Evolutionary conservation across 2,113 vertebrate species (phyloP), one percentile per base, ranked within the genome.

Genomic region (Nanger granti): DNA sequence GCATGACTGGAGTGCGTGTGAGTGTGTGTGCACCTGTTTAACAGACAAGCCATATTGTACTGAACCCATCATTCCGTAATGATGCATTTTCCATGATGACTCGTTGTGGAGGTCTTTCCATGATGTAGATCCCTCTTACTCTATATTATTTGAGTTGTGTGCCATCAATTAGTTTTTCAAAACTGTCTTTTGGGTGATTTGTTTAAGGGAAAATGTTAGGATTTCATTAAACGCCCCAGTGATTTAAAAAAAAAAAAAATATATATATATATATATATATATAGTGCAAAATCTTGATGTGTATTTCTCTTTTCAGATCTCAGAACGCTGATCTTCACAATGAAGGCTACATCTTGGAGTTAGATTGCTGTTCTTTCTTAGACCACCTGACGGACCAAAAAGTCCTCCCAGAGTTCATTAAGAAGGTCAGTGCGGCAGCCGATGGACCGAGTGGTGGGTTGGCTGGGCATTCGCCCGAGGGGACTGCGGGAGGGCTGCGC

Each of bases 361-460:
- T 99, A 98, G 99, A 99, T 96, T 98, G 99, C 90, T 99, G 99
- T 95, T 99, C 99, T 96, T 99, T 99, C 92, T 98, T 99, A 0
- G 99, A 99, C 84, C 99, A 99, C 80, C 98, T 99, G 98, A 98
- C 99, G 95, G 99, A 99, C 98, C 98, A 99, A 8, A 99, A 99
- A 98, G 99, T 99, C 98, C 99, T 99, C 98, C 99, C 99, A 91
- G 99, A 99, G 98, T 99, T 99, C 96, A 98, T 99, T 97, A 99
- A 99, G 97, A 99, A 99, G 99, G 99, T 99, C 98, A 99, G 99
- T 97, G 82, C 28, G n/a, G 29, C 44, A 7, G 18, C n/a, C 2
- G 5, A 55, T 9, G 4, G 17, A 4, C 4, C 1, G 0, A 1
- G 7, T 12, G 15, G 1, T 1, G 17, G 94, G 17, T 26, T 31